A percentile compares a stretch with the other conserved stretches of the same genome.
Conservation (phyloP, 2,797 vertebrate genomes). For the Eptatretus atami region DNA sequence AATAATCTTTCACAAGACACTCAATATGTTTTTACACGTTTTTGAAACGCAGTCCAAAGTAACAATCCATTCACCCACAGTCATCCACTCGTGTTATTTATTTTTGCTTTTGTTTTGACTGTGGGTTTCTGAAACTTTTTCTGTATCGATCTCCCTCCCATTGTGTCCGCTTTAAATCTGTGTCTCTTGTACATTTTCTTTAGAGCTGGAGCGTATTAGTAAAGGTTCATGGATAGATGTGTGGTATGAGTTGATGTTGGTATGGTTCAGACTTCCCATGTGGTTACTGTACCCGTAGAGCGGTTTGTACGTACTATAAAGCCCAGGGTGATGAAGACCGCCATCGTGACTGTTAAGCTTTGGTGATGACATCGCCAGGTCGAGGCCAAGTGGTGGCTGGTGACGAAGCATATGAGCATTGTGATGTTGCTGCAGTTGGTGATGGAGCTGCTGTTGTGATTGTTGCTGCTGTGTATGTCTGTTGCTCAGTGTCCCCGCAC, state of each 20-base stretch:
- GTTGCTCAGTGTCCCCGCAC: slow-evolving; percentile 15
- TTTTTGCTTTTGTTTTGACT: too few relatives aligned
- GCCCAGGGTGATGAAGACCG: slow-evolving; percentile 82
- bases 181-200: slow-evolving; percentile 99
- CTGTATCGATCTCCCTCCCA: too few relatives aligned
- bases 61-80: too few relatives aligned
- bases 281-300: slow-evolving; percentile 97
- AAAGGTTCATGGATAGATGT: slow-evolving; percentile 99
- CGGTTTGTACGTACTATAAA: slow-evolving; percentile 88
- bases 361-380: slow-evolving; percentile 1
- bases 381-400: neutral
- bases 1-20: slow-evolving; percentile 5
- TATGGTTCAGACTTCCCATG: slow-evolving; percentile 89
- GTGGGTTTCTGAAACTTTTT: too few relatives aligned
- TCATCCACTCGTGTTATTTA: too few relatives aligned
- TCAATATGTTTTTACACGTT: slow-evolving; percentile 1
- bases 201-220: slow-evolving; percentile 97
- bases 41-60: neutral
- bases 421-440: neutral
- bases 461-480: slow-evolving; percentile 2
- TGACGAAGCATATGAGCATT: neutral
- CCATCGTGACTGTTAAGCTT: slow-evolving; percentile 12
- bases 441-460: slow-evolving; percentile 2
- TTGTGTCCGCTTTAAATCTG: slow-evolving; percentile 37
- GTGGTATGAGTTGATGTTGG: slow-evolving; percentile 95